Evolutionary conservation across 2,113 vertebrate species (phyloP).

Genomic region (Elephas maximus): DNA sequence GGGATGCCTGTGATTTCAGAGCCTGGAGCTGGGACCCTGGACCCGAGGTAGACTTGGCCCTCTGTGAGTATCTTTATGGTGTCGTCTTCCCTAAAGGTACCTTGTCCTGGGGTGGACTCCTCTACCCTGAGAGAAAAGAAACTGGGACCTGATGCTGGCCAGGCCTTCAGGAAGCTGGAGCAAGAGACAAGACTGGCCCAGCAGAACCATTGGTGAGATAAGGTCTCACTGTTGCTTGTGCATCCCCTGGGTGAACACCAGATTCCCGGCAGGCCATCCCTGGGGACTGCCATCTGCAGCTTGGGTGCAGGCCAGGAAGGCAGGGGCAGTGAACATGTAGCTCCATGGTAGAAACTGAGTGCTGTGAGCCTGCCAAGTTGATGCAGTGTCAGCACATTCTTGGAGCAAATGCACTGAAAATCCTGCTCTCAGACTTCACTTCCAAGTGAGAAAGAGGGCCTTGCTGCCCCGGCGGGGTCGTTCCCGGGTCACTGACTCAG

Average conservation of each 20-base stretch:
- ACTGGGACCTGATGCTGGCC: background rate
- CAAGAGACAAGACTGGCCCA: rapidly evolving
- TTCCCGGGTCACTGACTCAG: slow-evolving; percentile 30
- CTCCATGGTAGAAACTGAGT: background rate
- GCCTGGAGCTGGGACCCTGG: background rate
- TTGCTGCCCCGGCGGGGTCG: background rate
- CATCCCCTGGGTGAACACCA: background rate
- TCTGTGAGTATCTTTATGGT: background rate
- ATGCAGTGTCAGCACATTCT: slow-evolving; percentile 58
- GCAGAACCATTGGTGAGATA: background rate
- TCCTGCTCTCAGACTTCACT: background rate
- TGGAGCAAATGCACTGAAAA: slow-evolving; percentile 18
- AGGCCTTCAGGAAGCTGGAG: background rate
- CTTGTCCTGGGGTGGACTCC: background rate
- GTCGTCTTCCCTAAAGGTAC: background rate
- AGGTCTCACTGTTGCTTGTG: background rate
- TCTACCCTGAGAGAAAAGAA: background rate
- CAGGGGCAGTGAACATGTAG: background rate
- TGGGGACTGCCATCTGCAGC: background rate
- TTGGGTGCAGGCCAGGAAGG: background rate
- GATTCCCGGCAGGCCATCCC: background rate
- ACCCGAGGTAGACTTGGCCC: background rate
- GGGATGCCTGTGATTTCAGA: background rate
- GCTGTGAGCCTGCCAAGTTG: background rate
- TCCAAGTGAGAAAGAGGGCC: slow-evolving; percentile 47